These are phyloP conservation scores for Coenobita brevimanus DNA, from an alignment of 1,140 invertebrate species.

Conservation along the genomic window DNA sequence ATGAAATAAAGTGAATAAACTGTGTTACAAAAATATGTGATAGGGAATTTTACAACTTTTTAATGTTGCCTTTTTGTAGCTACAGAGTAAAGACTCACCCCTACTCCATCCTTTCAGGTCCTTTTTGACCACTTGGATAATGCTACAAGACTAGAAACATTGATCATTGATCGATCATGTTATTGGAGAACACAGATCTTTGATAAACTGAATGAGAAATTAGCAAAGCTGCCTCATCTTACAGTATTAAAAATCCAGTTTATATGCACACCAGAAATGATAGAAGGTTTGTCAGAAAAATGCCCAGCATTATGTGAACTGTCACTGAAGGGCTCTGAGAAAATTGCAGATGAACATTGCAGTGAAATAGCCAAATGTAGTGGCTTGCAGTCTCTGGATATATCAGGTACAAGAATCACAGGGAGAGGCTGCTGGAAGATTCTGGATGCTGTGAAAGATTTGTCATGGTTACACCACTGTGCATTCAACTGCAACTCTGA, in stretches of 20 bases:
- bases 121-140: slow-evolving; percentile 50
- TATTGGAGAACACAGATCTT: slow-evolving; percentile 60
- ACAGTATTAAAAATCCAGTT: slow-evolving; percentile 58
- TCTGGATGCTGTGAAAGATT: slow-evolving; percentile 34
- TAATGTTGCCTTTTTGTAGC: neutral
- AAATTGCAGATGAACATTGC: slow-evolving; percentile 52
- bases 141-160: slow-evolving; percentile 24
- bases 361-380: slow-evolving; percentile 47
- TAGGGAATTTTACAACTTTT: neutral
- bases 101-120: slow-evolving; percentile 32
- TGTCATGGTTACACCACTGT: slow-evolving; percentile 65
- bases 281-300: slow-evolving; percentile 31
- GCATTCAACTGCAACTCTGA: slow-evolving; percentile 69
- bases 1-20: no score
- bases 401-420: slow-evolving; percentile 66
- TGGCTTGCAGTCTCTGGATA: slow-evolving; percentile 38
- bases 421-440: slow-evolving; percentile 65
- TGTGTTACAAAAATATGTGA: neutral
- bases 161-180: slow-evolving; percentile 54
- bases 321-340: slow-evolving; percentile 61
- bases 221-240: slow-evolving; percentile 36
- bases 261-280: slow-evolving; percentile 66
- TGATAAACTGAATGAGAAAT: slow-evolving; percentile 38
- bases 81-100: neutral
- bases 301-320: slow-evolving; percentile 59